Base-by-base conservation (phyloP, 2,797 vertebrate species). In the Poeciliopsis infans region DNA sequence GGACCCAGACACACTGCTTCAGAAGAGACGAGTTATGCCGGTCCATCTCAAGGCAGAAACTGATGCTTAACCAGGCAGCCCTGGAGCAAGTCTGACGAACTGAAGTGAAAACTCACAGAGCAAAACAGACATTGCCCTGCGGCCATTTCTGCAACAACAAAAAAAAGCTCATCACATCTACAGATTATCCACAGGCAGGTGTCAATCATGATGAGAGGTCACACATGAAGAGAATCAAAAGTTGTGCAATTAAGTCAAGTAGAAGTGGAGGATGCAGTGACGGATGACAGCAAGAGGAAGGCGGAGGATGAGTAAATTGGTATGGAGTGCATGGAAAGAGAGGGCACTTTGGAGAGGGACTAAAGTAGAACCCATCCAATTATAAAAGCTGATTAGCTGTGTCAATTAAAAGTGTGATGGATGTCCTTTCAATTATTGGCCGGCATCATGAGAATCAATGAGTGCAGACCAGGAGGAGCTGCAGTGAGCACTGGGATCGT, bases 331-430 rank as follows among this genome's bases (percentile, higher is more conserved):
- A 49, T 72, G 66, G 46, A 78, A 69, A 73, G 81, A 78, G 79
- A 81, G 80, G 76, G 76, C 70, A 23, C 41, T 72, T 84, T 83
- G 72, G 74, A 82, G 43, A 81, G 72, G 74, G 88, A 90, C 89
- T 90, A 86, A 92, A 92, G 89, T 93, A 90, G 91, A 94, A 89
- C 92, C 92, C 93, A 94, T 96, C 95, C 95, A 96, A 96, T 97
- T 97, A 96, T 94, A 95, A 95, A 96, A 96, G 92, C 93, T 95
- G 95, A 97, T 97, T 97, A 96, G 92, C 94, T 93, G 78, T 94
- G 95, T 96, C 96, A 96, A 95, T 97, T 96, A 95, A 93, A 75
- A 95, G 93, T 89, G 91, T 95, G 96, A 96, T 95, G 92, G 95
- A 96, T 95, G 94, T 95, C 94, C 92, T 93, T 95, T 95, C 93